A percentile compares a stretch with the other conserved stretches of the same genome.
These are phyloP conservation scores for Manis pentadactyla DNA, from an alignment of 2,797 vertebrate species.

Conservation along the genomic window DNA sequence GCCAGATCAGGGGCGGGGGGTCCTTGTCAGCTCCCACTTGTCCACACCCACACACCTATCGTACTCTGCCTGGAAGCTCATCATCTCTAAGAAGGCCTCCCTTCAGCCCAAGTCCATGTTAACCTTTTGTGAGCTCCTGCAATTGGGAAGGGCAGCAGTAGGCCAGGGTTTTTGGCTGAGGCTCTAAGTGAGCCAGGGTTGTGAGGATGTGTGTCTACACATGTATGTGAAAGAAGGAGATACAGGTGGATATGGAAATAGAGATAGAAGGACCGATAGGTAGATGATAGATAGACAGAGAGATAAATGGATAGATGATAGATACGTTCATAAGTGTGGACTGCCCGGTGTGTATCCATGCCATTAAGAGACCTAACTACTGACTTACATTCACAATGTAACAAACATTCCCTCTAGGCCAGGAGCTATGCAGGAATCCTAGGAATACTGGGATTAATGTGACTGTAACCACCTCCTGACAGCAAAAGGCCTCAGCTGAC, in stretches of 20 bases:
- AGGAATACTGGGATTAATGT: neutral
- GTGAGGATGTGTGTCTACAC: neutral
- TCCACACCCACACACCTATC: neutral
- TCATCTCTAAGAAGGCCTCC: neutral
- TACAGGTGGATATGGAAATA: neutral
- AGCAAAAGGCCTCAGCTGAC: neutral
- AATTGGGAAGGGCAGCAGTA: neutral
- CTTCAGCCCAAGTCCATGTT: neutral
- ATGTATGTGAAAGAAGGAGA: neutral
- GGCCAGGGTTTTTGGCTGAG: neutral
- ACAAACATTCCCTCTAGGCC: neutral
- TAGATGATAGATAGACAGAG: neutral
- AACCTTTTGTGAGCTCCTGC: neutral
- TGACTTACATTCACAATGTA: neutral
- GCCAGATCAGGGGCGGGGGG: neutral
- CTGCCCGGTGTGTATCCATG: too few relatives aligned
- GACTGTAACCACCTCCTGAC: neutral
- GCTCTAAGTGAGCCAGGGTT: neutral
- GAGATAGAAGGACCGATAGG: neutral
- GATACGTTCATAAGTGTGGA: neutral
- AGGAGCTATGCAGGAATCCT: neutral
- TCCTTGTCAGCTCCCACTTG: neutral
- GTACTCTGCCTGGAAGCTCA: neutral
- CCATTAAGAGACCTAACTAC: neutral
- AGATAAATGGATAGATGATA: neutral